Evolutionary conservation across 1,140 invertebrate genomes (phyloP).

Genomic region (Papilio polytes): DNA sequence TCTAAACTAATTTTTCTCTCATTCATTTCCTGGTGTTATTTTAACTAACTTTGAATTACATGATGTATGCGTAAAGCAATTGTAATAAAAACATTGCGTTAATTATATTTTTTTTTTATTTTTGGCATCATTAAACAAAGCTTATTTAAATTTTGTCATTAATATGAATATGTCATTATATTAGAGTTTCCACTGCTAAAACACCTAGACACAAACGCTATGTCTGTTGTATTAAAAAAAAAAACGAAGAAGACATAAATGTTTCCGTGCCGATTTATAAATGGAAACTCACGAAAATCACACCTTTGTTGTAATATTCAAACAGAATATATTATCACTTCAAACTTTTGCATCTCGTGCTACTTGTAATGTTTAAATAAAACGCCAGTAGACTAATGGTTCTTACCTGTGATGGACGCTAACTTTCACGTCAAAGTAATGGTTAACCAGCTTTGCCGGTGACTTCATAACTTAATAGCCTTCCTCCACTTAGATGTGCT

Average conservation of each 20-base stretch:
- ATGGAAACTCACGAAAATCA: neutral
- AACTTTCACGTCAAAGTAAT: constrained; percentile 35
- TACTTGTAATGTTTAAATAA: constrained; percentile 27
- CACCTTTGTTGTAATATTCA: neutral
- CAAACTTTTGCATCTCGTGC: constrained; percentile 20
- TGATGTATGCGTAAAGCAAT: neutral
- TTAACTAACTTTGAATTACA: neutral
- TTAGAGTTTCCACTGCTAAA: neutral
- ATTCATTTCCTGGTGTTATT: constrained; percentile 12
- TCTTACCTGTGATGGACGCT: constrained; percentile 15
- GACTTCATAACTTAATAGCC: constrained; percentile 33
- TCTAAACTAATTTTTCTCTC: constrained; percentile 24
- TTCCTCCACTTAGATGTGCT: neutral
- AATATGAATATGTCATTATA: too few relatives aligned
- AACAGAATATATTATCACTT: neutral
- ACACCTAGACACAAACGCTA: too few relatives aligned
- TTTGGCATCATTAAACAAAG: neutral
- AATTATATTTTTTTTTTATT: too few relatives aligned
- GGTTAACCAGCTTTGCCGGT: constrained; percentile 26
- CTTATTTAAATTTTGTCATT: too few relatives aligned
- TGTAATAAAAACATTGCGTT: neutral
- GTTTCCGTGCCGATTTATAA: too few relatives aligned
- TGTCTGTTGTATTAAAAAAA: too few relatives aligned
- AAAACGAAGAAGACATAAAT: too few relatives aligned
- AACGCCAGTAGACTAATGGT: constrained; percentile 8